phyloP scores from a whole-genome alignment of 2,113 vertebrate genomes.

The Ciconia stormi region DNA sequence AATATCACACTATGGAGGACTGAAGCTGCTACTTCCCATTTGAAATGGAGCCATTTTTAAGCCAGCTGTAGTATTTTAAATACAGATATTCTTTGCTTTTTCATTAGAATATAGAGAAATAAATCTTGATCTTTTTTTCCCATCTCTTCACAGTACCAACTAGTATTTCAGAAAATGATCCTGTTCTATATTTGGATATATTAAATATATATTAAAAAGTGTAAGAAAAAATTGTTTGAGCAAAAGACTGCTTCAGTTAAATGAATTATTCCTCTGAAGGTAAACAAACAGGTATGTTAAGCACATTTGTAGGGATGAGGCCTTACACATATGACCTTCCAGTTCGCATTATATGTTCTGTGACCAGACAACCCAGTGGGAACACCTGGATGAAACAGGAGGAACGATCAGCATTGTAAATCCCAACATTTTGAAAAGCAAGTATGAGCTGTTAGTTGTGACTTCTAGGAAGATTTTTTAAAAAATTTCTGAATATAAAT shows the following conservation, averaged over 20 bases:
- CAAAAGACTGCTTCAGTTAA: background rate
- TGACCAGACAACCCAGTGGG: background rate
- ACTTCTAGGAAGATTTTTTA: background rate
- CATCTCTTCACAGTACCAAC: background rate
- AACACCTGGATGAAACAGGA: background rate
- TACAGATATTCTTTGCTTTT: background rate
- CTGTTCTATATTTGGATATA: background rate
- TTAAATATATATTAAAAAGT: background rate
- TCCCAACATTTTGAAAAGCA: background rate
- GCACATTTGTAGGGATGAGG: background rate
- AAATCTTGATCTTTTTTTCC: background rate
- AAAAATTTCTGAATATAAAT: background rate
- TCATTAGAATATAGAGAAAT: background rate
- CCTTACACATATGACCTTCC: accelerated
- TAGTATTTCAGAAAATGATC: background rate
- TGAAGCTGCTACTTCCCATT: background rate
- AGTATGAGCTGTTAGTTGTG: background rate
- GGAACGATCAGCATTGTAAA: background rate
- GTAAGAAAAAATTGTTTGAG: background rate
- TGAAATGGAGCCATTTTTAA: background rate
- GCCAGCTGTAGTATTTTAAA: background rate
- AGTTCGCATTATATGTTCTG: background rate
- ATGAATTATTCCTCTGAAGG: background rate
- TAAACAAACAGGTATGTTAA: background rate
- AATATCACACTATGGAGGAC: background rate